These are phyloP conservation scores for Oscheius sp. DNA, from an alignment of 2,888 invertebrate genomes.

Conservation along the genomic window DNA sequence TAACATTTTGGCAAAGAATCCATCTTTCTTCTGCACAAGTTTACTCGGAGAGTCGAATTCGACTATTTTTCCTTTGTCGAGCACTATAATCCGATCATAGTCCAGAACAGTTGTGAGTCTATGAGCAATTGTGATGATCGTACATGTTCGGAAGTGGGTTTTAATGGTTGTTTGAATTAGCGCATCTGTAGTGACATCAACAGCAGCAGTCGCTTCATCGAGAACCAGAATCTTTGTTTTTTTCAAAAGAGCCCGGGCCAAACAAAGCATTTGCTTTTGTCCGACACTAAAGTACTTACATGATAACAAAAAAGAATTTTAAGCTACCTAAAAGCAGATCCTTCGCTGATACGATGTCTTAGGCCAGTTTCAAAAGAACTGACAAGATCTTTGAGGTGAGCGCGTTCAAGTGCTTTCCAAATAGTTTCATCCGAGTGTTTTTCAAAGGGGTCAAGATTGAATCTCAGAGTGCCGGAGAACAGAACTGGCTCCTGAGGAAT, in stretches of 20 bases:
- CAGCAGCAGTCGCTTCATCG: slow-evolving; percentile 78
- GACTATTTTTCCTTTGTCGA: slow-evolving; percentile 74
- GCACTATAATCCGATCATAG: slow-evolving; percentile 77
- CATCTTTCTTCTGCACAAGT: slow-evolving; percentile 72
- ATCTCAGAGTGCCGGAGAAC: slow-evolving; percentile 69
- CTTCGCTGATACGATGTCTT: slow-evolving; percentile 55
- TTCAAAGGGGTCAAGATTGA: slow-evolving; percentile 70
- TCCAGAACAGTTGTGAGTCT: slow-evolving; percentile 85
- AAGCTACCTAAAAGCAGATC: slow-evolving; percentile 25
- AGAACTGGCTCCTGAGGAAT: slow-evolving; percentile 76
- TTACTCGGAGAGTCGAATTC: slow-evolving; percentile 75
- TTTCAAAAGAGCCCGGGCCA: slow-evolving; percentile 47
- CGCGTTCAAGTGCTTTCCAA: slow-evolving; percentile 60
- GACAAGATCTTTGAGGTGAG: slow-evolving; percentile 62
- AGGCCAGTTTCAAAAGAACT: slow-evolving; percentile 47
- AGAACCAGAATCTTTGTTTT: slow-evolving; percentile 80
- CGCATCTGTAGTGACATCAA: slow-evolving; percentile 76
- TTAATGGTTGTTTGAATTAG: slow-evolving; percentile 78
- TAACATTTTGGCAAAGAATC: slow-evolving; percentile 75
- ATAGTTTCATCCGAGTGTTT: slow-evolving; percentile 56
- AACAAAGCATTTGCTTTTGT: slow-evolving; percentile 36
- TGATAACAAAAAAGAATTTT: no score
- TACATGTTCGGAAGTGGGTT: slow-evolving; percentile 85
- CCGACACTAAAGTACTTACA: slow-evolving; percentile 61
- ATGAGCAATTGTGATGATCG: slow-evolving; percentile 80